Evolutionary conservation across 2,113 vertebrate genomes (phyloP).

Genomic region (Otolemur garnettii): DNA sequence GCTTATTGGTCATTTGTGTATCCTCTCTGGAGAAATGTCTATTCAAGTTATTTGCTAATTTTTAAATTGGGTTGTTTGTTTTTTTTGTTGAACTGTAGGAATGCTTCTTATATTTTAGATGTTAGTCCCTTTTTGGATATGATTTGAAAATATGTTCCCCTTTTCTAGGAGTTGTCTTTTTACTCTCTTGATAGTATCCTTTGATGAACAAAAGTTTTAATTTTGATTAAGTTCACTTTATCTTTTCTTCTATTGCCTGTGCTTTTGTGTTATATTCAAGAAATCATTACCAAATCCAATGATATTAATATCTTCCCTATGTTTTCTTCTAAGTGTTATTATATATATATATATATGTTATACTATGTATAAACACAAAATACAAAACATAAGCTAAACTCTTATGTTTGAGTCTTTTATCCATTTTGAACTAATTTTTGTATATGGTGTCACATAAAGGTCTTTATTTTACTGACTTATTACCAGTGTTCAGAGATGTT

Average conservation of each 20-base stretch:
- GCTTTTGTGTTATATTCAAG: neutral
- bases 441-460: neutral
- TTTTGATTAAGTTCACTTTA: neutral
- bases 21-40: neutral
- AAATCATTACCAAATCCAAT: neutral
- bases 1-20: neutral
- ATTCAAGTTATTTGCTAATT: neutral
- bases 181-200: neutral
- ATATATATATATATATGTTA: too few species aligned
- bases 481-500: neutral
- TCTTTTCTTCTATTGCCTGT: neutral
- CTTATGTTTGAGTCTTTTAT: neutral
- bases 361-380: too few species aligned
- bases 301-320: neutral
- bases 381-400: too few species aligned
- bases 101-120: neutral
- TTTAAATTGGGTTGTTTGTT: neutral
- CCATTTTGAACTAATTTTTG: neutral
- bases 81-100: neutral
- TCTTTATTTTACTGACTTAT: neutral
- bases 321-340: neutral
- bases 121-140: neutral
- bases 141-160: neutral
- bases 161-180: neutral
- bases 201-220: neutral